Conservation (phyloP, 2,113 vertebrate species). For the Larimichthys polyactis region DNA sequence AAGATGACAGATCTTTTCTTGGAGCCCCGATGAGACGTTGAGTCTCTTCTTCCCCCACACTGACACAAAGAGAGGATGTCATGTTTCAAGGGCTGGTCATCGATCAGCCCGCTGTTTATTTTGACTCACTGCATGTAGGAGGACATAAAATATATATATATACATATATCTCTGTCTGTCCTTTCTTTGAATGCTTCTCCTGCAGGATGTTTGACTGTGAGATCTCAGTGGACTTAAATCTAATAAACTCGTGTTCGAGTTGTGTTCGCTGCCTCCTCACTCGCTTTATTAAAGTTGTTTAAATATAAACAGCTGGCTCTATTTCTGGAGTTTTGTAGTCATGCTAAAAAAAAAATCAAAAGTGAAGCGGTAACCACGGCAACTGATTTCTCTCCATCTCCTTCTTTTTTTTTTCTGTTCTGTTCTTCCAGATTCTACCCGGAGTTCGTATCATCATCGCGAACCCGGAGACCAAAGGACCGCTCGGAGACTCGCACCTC, state of each 20-base stretch:
- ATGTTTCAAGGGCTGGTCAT: slow-evolving; percentile 17
- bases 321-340: neutral
- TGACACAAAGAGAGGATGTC: slow-evolving; percentile 39
- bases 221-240: neutral
- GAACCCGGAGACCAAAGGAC: slow-evolving; percentile 98
- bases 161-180: neutral
- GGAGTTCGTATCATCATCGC: slow-evolving; percentile 99
- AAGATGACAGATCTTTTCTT: slow-evolving; percentile 14
- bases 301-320: slow-evolving; percentile 17
- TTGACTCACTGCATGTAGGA: slow-evolving; percentile 59
- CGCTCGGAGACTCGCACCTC: slow-evolving; percentile 96
- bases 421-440: slow-evolving; percentile 90
- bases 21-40: neutral
- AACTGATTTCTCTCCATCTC: neutral
- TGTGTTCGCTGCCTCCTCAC: neutral
- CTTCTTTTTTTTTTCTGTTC: neutral
- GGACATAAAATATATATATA: neutral
- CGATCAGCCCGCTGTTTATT: slow-evolving; percentile 17
- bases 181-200: neutral
- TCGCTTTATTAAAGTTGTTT: neutral
- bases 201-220: neutral
- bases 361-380: slow-evolving; percentile 38
- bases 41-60: slow-evolving; percentile 31
- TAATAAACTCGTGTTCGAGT: no score
- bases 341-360: neutral